Evolutionary conservation across 2,888 invertebrate species (phyloP).

Genomic region (Troides oblongomaculatus): DNA sequence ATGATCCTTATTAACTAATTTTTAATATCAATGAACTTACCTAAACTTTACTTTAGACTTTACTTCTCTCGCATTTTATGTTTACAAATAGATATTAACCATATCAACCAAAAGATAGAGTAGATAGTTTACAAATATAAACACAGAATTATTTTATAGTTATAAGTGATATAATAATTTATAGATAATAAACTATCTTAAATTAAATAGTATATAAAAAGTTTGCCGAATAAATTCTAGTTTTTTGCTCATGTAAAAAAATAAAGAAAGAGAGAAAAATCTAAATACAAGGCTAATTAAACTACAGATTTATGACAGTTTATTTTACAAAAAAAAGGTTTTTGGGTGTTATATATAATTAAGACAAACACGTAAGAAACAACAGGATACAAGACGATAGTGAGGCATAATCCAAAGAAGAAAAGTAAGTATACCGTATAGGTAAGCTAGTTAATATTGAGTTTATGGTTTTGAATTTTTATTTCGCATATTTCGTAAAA

Average conservation of each 20-base stretch:
- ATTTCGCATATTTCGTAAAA: background rate
- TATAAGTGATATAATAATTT: no score
- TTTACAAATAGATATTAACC: constrained; percentile 19
- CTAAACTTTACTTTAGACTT: constrained; percentile 9
- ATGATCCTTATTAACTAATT: constrained; percentile 48
- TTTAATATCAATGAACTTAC: constrained; percentile 16
- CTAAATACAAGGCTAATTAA: background rate
- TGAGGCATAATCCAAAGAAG: constrained; percentile 2
- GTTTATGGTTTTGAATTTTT: background rate
- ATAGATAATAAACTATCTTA: no score
- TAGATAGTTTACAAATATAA: background rate
- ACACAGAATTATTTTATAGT: background rate
- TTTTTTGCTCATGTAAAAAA: no score
- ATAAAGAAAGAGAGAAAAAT: no score
- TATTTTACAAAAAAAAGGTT: background rate
- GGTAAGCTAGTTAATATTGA: constrained; percentile 7
- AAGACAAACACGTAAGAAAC: background rate
- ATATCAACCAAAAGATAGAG: constrained; percentile 7
- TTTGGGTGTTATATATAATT: background rate
- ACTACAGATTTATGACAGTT: background rate
- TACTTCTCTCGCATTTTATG: constrained; percentile 13
- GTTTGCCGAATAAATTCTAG: no score
- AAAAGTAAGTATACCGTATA: constrained; percentile 23
- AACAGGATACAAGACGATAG: background rate
- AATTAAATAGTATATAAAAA: no score